These are phyloP conservation scores for Antrozous pallidus DNA, from an alignment of 2,797 vertebrate species.

Conservation along the genomic window DNA sequence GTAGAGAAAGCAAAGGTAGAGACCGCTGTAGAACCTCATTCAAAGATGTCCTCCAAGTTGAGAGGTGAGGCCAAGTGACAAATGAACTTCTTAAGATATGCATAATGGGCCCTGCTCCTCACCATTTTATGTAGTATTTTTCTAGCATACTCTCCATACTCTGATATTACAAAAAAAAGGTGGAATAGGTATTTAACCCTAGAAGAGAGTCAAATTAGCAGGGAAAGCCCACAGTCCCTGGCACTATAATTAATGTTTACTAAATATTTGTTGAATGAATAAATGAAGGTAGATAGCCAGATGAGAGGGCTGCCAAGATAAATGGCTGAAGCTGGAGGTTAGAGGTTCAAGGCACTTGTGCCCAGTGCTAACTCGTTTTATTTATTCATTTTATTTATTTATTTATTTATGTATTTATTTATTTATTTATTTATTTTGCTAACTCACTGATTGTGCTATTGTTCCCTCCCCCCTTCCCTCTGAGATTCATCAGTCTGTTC, in stretches of 20 bases:
- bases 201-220: background rate
- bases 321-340: background rate
- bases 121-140: background rate
- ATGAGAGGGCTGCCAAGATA: background rate
- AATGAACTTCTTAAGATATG: background rate
- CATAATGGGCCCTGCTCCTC: accelerated
- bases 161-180: background rate
- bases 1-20: background rate
- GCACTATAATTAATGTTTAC: background rate
- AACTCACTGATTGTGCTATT: background rate
- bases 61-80: background rate
- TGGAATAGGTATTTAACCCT: background rate
- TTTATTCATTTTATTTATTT: too few relatives aligned
- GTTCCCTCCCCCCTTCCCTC: too few relatives aligned
- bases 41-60: background rate
- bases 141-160: background rate
- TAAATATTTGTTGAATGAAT: background rate
- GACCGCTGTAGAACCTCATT: background rate
- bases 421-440: background rate
- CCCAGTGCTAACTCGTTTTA: background rate
- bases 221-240: background rate
- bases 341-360: background rate
- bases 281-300: background rate
- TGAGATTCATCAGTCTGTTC: too few relatives aligned
- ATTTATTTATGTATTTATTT: too few relatives aligned